Evolutionary conservation across 2,113 vertebrate genomes (phyloP).

Genomic region (Muscicapa adusta): DNA sequence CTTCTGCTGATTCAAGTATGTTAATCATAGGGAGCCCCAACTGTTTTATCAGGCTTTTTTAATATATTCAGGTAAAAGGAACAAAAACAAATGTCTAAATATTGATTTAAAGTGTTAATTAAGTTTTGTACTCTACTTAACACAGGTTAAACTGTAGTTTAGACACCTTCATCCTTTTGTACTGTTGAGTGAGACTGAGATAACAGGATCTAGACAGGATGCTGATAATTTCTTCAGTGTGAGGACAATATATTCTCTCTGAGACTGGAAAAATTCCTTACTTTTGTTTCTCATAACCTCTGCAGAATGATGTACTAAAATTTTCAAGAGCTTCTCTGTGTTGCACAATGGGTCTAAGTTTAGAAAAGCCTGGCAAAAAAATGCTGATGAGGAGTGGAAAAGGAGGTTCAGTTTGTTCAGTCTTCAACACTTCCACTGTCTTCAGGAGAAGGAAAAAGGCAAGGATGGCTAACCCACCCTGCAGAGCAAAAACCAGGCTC

Average conservation of each 20-base stretch:
- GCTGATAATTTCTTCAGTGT: background rate
- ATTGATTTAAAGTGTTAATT: conserved; percentile 78
- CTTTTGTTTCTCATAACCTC: background rate
- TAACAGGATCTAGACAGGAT: background rate
- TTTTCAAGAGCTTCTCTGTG: background rate
- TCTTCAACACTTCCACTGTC: background rate
- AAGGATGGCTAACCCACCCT: background rate
- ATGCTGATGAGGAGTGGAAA: background rate
- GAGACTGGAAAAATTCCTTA: background rate
- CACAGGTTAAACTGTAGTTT: conserved; percentile 40
- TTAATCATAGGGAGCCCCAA: conserved; percentile 73
- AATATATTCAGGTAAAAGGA: conserved; percentile 75
- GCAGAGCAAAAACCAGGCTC: background rate
- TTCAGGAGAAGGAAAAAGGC: background rate
- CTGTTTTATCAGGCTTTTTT: conserved; percentile 67
- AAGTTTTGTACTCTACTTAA: conserved; percentile 64
- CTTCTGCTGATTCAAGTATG: conserved; percentile 75
- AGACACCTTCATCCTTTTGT: background rate
- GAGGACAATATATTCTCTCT: background rate
- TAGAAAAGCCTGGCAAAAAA: background rate
- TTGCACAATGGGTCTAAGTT: background rate
- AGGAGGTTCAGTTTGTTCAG: background rate
- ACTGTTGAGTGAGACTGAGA: background rate
- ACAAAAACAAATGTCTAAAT: conserved; percentile 77
- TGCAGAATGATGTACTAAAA: background rate